Conservation (phyloP, 37 sponge, comb jelly and placozoan genomes). For the Aplysina aerophoba region DNA sequence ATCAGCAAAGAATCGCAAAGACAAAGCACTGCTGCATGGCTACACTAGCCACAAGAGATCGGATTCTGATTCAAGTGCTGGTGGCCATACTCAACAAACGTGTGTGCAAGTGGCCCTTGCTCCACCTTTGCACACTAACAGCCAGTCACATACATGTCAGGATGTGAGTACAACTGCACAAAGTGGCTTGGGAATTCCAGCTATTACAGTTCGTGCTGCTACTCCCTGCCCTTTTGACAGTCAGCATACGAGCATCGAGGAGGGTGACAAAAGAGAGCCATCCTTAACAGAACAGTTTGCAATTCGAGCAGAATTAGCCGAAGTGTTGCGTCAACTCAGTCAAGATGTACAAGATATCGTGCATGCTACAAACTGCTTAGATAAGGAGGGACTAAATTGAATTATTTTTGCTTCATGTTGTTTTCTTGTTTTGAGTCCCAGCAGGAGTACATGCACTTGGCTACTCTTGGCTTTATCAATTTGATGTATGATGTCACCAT, state of each 20-base stretch:
- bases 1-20: too few species aligned
- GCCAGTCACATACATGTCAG: not conserved
- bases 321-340: constrained; percentile 21
- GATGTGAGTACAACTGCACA: not conserved
- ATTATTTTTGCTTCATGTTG: not conserved
- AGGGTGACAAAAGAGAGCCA: not conserved
- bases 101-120: too few species aligned
- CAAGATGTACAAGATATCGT: constrained; percentile 34
- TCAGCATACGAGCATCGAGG: not conserved
- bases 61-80: too few species aligned
- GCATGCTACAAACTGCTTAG: not conserved
- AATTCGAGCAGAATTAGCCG: constrained; percentile 25
- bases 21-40: too few species aligned
- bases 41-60: too few species aligned
- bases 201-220: constrained; percentile 29
- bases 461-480: too few species aligned
- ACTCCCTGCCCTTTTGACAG: constrained; percentile 9
- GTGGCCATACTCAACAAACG: too few species aligned
- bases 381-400: not conserved
- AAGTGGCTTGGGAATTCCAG: not conserved
- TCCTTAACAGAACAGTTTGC: constrained; percentile 31
- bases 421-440: too few species aligned
- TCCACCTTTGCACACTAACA: too few species aligned
- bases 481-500: too few species aligned
- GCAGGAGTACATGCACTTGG: too few species aligned